Percentiles rank a stretch among this genome's conserved stretches.
Evolutionary conservation across 2,113 vertebrate genomes (phyloP).

Genomic region (Passer domesticus): DNA sequence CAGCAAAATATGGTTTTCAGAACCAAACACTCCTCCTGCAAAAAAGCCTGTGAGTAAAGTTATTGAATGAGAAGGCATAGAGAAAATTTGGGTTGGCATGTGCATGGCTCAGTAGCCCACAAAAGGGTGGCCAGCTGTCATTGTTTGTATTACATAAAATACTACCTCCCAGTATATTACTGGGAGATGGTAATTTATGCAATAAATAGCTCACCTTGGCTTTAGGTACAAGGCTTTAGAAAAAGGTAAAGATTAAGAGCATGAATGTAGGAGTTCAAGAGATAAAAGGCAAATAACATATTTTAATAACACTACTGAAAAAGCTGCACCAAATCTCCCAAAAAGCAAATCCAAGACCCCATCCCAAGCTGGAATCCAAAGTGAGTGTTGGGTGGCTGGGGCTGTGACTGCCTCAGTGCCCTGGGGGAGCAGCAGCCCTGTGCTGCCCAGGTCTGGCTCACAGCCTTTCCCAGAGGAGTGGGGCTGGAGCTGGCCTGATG

Average conservation of each 20-base stretch:
- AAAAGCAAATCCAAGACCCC: background rate
- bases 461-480: background rate
- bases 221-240: background rate
- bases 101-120: background rate
- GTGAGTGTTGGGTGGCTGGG: accelerated
- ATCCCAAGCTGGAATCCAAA: accelerated
- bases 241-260: background rate
- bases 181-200: background rate
- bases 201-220: background rate
- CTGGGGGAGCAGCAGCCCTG: background rate
- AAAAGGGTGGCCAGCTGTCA: background rate
- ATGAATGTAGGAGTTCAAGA: background rate
- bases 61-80: background rate
- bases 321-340: background rate
- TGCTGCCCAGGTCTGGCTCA: background rate
- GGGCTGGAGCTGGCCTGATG: background rate
- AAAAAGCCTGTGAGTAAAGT: background rate
- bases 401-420: accelerated
- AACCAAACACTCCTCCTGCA: background rate
- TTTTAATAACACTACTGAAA: background rate
- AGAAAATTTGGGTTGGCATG: background rate
- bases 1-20: background rate
- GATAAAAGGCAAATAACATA: background rate
- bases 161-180: background rate
- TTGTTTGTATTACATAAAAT: background rate